Evolutionary conservation across 2,797 vertebrate species (phyloP).

Genomic region (Sphaeramia orbicularis): DNA sequence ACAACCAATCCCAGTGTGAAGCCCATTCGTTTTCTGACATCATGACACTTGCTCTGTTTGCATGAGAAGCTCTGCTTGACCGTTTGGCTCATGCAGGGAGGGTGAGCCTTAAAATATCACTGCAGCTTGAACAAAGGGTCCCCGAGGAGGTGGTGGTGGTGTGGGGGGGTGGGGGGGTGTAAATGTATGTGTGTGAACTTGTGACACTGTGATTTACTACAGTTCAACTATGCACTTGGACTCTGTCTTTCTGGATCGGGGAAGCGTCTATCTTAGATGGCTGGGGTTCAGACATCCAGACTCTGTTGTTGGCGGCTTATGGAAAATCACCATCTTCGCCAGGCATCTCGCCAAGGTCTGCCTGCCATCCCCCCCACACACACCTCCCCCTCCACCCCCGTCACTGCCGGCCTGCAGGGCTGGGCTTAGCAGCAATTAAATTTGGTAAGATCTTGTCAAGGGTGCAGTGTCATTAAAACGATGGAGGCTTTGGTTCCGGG

Average conservation of each 20-base stretch:
- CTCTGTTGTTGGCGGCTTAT: constrained; percentile 75
- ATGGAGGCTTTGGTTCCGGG: constrained; percentile 61
- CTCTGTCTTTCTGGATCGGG: constrained; percentile 61
- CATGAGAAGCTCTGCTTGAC: constrained; percentile 28
- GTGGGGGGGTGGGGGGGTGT: too few relatives aligned
- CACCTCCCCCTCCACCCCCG: constrained; percentile 20
- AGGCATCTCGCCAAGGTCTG: constrained; percentile 66
- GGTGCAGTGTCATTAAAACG: constrained; percentile 75
- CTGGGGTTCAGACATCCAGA: constrained; percentile 73
- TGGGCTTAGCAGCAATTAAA: constrained; percentile 78
- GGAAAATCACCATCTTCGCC: constrained; percentile 84
- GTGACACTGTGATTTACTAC: constrained; percentile 70
- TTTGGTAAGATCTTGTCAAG: constrained; percentile 79
- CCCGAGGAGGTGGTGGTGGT: constrained; percentile 49
- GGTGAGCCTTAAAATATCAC: constrained; percentile 56
- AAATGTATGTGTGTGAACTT: constrained; percentile 42
- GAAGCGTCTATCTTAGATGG: constrained; percentile 68
- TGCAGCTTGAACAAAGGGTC: constrained; percentile 62
- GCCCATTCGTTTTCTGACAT: constrained; percentile 53
- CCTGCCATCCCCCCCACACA: constrained; percentile 13
- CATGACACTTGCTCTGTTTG: constrained; percentile 51
- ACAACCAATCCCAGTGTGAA: constrained; percentile 49
- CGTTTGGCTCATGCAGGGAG: constrained; percentile 37
- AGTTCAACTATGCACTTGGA: constrained; percentile 60
- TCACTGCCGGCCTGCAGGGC: constrained; percentile 59